Evolutionary conservation across 92 coral and sea anemone species (phyloP), one percentile per base, ranked within the genome.

Genomic region (Pocillopora meandrina): DNA sequence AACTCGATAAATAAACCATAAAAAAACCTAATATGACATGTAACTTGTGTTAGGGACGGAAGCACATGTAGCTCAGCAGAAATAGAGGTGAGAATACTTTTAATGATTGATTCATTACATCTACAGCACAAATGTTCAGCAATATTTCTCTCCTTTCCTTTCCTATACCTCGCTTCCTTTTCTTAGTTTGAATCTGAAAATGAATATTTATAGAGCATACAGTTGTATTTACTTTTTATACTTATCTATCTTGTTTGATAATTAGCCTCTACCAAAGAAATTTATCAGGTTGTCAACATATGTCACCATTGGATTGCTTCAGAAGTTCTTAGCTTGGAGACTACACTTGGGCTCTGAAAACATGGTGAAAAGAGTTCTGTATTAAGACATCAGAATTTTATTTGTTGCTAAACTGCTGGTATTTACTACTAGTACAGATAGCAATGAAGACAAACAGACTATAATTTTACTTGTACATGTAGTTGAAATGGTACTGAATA

Each of bases 301-400:
- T 10, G 99, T 96, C 18, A 96, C 99, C 19, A 71, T 96, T 82
- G 98, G 98, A 34, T 78, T 96, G 47, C 77, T 96, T 21, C 99
- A 96, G 78, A 91, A 95, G 68, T 96, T 92, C 81, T 75, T 96
- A 60, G 99, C 99, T 9, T 85, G 93, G 52, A 96, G 94, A 59
- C 84, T 96, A 62, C 90, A 91, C n/a, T 89, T 96, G 80, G 92
- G 90, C 35, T 93, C 99, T 58, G 98, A 91, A 35, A 92, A 85
- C 74, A 78, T 85, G 92, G 98, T 94, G 79, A 78, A 93, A 69
- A 10, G 1, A 16, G 2, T n/a, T 4, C 3, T 9, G 17, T 15
- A 31, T 21, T 58, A 7, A 19, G 15, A n/a, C 21, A 49, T 2
- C 21, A 8, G 20, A 12, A 26, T 8, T 72, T 42, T n/a, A 1